These are phyloP conservation scores for Cancer borealis DNA, from an alignment of 2,888 invertebrate genomes.

Conservation along the genomic window DNA sequence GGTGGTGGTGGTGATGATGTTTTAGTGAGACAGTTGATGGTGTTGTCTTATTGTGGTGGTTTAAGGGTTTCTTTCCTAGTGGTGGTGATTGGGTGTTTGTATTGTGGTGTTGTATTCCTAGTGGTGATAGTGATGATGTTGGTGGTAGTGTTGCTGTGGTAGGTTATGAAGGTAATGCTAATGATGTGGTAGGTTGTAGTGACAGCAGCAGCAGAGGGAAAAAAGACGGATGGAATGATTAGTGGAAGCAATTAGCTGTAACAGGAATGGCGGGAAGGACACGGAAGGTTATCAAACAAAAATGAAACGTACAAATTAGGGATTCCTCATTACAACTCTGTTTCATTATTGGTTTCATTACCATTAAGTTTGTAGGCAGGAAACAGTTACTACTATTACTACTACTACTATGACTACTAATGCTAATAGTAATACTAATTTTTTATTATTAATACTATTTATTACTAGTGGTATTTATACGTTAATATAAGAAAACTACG, in stretches of 20 bases:
- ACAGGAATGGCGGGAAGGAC: neutral
- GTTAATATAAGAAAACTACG: neutral
- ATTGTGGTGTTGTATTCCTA: neutral
- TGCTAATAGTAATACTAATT: neutral
- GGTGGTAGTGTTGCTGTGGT: neutral
- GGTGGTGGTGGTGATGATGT: neutral
- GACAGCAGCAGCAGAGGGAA: neutral
- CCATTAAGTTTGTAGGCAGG: neutral
- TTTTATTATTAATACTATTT: neutral
- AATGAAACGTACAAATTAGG: neutral
- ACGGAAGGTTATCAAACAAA: neutral
- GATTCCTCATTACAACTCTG: neutral
- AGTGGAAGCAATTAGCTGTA: neutral
- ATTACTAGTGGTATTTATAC: neutral
- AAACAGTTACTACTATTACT: neutral
- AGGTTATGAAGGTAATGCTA: neutral
- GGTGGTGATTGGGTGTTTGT: neutral
- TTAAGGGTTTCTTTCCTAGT: neutral
- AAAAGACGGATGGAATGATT: neutral
- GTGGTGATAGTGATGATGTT: neutral
- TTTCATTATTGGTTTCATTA: neutral
- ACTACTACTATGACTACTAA: constrained; percentile 12
- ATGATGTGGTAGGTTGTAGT: neutral
- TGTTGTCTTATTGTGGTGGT: neutral
- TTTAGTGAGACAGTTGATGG: neutral